Evolutionary conservation across 2,797 vertebrate genomes (phyloP), one percentile per base, ranked within the genome.

Genomic region (Spatula versicolor): DNA sequence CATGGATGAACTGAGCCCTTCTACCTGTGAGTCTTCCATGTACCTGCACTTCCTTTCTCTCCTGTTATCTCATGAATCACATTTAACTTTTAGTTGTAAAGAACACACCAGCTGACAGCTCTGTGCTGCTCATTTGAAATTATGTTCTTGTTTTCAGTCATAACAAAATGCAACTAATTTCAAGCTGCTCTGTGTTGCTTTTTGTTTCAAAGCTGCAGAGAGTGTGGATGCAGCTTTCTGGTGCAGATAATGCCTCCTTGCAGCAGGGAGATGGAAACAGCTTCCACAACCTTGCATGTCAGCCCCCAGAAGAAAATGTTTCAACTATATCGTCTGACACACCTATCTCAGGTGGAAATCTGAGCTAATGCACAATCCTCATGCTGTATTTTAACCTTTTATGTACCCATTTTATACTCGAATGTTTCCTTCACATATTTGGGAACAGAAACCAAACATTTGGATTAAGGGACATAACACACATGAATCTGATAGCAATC

Each of bases 161-260:
- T 73, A 74, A 60, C 30, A 75, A 90, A 90, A 87, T 14, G 58
- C 82, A 88, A 75, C 67, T 82, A 77, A 87, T 90, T 94, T 90
- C 80, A 72, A 67, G 63, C n/a, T 68, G 39, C 46, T 90, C 84
- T 79, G 21, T n/a, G 46, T 21, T 45, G 56, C 41, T 60, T 90
- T 85, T 74, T 39, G 39, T 58, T 87, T 90, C 75, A 55, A 83
- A 92, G 79, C 31, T 58, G 60, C n/a, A 43, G 58, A 43, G 30
- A 58, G 31, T 6, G 26, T 18, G 86, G 75, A 71, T 33, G n/a
- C 23, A 69, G 66, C n/a, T 69, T 56, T 52, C 35, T 1, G 4
- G 55, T 13, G 35, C 58, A 71, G 37, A 21, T 19, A 60, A 63
- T 1, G 6, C 26, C 37, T 20, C 62, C 46, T 56, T 35, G 13